Conservation (phyloP, 2,113 vertebrate species). For the Panthera leo region DNA sequence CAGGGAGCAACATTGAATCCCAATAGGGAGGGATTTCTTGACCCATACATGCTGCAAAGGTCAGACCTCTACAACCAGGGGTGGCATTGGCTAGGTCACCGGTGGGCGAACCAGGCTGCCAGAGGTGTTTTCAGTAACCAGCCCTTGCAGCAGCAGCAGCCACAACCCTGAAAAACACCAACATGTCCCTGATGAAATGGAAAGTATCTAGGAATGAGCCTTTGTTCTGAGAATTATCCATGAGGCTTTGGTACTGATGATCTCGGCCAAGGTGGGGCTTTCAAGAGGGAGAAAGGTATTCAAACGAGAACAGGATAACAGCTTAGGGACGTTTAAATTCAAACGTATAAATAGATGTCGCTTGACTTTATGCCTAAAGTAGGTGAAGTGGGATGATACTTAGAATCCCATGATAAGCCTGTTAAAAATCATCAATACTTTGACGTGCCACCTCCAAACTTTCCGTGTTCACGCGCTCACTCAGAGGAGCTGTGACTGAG, state of each 20-base stretch:
- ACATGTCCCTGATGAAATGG: background rate
- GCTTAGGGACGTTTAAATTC: background rate
- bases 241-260: background rate
- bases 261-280: background rate
- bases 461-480: background rate
- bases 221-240: background rate
- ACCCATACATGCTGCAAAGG: fast-evolving
- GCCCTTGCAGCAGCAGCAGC: background rate
- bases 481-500: too few relatives aligned
- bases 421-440: background rate
- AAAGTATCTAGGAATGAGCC: background rate
- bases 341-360: too few relatives aligned
- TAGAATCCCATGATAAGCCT: background rate
- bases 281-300: background rate
- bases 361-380: background rate
- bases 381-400: background rate
- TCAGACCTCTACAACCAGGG: fast-evolving
- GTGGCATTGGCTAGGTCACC: background rate
- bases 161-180: fast-evolving
- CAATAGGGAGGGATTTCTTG: background rate
- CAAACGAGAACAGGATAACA: background rate
- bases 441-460: background rate
- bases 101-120: too few relatives aligned
- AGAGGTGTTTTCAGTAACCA: background rate
- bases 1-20: fast-evolving